Evolutionary conservation across 2,797 vertebrate species (phyloP).

Genomic region (Myotis myotis): DNA sequence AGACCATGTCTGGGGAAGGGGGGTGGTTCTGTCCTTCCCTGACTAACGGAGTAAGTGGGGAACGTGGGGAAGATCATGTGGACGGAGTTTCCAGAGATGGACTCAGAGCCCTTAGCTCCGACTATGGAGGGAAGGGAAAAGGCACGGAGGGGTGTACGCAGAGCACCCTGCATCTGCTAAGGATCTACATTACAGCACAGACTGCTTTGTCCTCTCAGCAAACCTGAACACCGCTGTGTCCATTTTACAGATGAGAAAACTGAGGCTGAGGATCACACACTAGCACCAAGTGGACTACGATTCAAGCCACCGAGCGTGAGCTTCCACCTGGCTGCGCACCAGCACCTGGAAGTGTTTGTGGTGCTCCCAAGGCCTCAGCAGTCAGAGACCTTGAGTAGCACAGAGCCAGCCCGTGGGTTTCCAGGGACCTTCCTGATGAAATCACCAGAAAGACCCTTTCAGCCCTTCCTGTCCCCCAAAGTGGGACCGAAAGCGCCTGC

Average conservation of each 20-base stretch:
- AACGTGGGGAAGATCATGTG: not conserved
- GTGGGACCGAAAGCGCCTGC: accelerated
- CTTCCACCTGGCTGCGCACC: not conserved
- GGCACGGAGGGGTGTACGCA: accelerated
- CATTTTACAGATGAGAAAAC: not conserved
- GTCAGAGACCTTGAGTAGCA: not conserved
- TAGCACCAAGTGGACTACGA: not conserved
- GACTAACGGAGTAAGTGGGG: not conserved
- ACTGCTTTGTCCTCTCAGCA: not conserved
- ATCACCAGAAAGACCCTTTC: not conserved
- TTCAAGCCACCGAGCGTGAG: accelerated
- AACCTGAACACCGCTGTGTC: not conserved
- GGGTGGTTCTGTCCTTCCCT: not conserved
- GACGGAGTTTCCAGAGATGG: not conserved
- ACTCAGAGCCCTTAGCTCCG: not conserved
- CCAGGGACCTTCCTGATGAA: not conserved
- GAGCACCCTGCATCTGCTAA: not conserved
- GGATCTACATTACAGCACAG: accelerated
- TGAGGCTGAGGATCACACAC: not conserved
- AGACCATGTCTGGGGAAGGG: too few relatives aligned
- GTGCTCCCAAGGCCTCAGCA: not conserved
- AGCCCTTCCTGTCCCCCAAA: not conserved
- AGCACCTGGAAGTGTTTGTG: not conserved
- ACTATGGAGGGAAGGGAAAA: not conserved
- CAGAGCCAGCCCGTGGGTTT: not conserved